Evolutionary conservation across 2,797 vertebrate genomes (phyloP), one percentile per base, ranked within the genome.

Genomic region (Peromyscus nudipes): DNA sequence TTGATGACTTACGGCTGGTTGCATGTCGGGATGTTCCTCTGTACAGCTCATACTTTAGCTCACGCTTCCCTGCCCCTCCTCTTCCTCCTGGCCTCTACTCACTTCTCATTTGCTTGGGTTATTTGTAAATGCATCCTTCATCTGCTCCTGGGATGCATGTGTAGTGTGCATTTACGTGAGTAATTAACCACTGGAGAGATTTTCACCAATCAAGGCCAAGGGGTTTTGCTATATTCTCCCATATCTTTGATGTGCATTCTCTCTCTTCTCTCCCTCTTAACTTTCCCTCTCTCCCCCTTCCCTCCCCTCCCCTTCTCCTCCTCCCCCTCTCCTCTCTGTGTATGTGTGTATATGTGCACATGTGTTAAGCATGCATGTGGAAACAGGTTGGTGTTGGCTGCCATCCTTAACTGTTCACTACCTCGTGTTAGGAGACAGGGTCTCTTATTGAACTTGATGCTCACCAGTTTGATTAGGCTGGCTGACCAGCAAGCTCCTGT

Each of bases 271-370:
- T 37, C 67, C 67, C 14, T 71, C 34, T 25, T 25, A 2, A 25
- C 12, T 23, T 17, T 7, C 29, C 4, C 17, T 12, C 31, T 19
- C 19, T 57, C 55, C 12, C 34, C 5, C 4, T 1, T 3, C 8
- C 40, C 8, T 14, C 2, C 1, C 1, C 34, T 2, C 19, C 10
- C 4, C 16, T 1, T 5, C 6, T 23, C 19, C 21, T 6, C 17
- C 21, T 25, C 10, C 10, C 10, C 4, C 71, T 46, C 40, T 43
- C 19, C 23, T 12, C n/a, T 60, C 27, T 40, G 5, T 73, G 23
- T 57, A n/a, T 52, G 19, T 69, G 43, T 67, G 34, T 34, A 34
- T 67, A 23, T 69, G 34, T 71, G 23, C 25, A 29, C 16, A 34
- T 29, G 67, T 73, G 14, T 29, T 17, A 14, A 29, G 37, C 25